Evolutionary conservation across 1,140 invertebrate species (phyloP).

Genomic region (Zaprionus inermis): DNA sequence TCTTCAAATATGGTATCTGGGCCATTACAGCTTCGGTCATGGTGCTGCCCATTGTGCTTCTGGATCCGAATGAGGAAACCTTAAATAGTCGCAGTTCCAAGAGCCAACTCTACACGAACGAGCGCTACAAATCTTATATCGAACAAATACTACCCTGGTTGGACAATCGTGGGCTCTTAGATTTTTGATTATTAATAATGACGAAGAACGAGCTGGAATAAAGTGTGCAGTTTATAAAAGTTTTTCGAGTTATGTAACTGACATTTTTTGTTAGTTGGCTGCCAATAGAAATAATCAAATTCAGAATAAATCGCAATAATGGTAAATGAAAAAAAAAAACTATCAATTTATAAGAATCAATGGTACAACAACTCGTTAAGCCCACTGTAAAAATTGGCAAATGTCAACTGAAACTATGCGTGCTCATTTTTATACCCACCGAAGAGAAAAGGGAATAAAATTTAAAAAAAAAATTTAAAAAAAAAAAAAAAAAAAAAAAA

Average conservation of each 20-base stretch:
- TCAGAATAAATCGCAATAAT: neutral
- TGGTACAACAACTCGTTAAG: neutral
- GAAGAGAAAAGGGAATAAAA: too few relatives aligned
- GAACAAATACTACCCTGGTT: slow-evolving; percentile 72
- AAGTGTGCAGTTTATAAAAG: too few relatives aligned
- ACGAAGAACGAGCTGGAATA: neutral
- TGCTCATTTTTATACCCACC: too few relatives aligned
- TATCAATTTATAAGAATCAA: neutral
- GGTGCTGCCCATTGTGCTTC: slow-evolving; percentile 65
- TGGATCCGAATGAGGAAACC: slow-evolving; percentile 51
- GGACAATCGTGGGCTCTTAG: slow-evolving; percentile 71
- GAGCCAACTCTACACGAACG: slow-evolving; percentile 56
- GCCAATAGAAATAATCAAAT: neutral
- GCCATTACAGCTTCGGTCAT: slow-evolving; percentile 55
- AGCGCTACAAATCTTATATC: slow-evolving; percentile 52
- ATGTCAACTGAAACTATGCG: neutral
- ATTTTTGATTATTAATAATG: neutral
- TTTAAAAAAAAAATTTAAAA: too few relatives aligned
- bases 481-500: too few relatives aligned
- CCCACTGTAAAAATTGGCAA: neutral
- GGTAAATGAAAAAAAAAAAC: neutral
- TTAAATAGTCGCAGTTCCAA: slow-evolving; percentile 60
- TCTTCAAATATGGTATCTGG: slow-evolving; percentile 47
- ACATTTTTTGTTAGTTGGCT: neutral
- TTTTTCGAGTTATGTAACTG: neutral